Base-by-base conservation (phyloP, 2,797 vertebrate genomes). In the Gallirallus australis region DNA sequence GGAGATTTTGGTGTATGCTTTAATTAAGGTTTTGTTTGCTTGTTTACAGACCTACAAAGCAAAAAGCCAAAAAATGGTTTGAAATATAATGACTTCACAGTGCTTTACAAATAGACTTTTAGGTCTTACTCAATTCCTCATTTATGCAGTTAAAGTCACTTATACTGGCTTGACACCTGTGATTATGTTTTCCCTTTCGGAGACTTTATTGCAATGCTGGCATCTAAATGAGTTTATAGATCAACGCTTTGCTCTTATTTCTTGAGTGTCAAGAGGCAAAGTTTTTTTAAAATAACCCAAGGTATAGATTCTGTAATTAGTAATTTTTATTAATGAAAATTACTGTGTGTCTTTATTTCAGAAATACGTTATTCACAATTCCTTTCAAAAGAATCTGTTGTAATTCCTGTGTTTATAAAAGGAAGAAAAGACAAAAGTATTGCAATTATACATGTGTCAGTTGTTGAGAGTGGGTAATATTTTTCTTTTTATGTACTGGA, bases 401-500 rank as follows among this genome's bases (percentile, higher is more conserved):
- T 80, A 91, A 95, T 92, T 9, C 31, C 13, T 85, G 81, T 94
- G 35, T 25, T 97, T 85, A 91, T 73, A 82, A 82, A 71, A 82
- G 33, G 53, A 76, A 81, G 31, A 78, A 66, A 90, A 94, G 60
- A 87, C 53, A 91, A 91, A 96, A 89, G 54, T 89, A 83, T 86
- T 75, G 68, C 90, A 94, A 73, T 96, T 96, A 88, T 23, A 81
- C 37, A 25, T 89, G 69, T 48, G 57, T 84, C 69, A 57, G 47
- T 90, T 83, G 37, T 78, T 95, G 82, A 5, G 12, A 85, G 42
- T 78, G 2, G 16, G 24, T 57, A 59, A 19, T 61, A 31, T 59
- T 80, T 82, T 82, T 76, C 14, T 89, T 72, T 95, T 95, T 90
- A 77, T 95, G 89, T 96, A 97, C 90, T 92, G 82, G 79, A 66